Conservation (phyloP, 1,140 invertebrate species). For the Bombus confusus region DNA sequence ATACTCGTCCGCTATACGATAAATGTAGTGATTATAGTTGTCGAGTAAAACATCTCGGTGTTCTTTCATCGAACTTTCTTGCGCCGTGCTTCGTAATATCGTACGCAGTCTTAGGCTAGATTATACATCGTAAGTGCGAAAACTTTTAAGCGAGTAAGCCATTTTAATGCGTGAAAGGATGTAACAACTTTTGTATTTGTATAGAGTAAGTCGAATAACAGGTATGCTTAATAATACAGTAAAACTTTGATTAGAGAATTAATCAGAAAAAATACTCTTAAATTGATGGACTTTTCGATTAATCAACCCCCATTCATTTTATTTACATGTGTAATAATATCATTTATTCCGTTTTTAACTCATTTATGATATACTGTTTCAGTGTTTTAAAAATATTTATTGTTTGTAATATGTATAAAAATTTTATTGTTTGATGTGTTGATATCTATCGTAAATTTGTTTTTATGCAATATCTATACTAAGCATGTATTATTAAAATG, state of each 20-base stretch:
- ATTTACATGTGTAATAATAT: neutral
- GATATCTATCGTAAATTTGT: neutral
- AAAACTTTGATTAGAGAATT: conserved; percentile 54
- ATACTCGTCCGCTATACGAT: conserved; percentile 47
- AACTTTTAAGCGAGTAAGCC: conserved; percentile 71
- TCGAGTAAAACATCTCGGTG: conserved; percentile 64
- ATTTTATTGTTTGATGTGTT: neutral
- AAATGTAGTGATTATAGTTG: conserved; percentile 62
- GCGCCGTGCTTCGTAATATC: conserved; percentile 71
- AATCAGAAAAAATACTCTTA: conserved; percentile 41
- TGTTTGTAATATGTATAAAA: neutral
- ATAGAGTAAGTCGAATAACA: conserved; percentile 73
- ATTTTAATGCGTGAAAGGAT: conserved; percentile 78
- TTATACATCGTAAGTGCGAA: conserved; percentile 66
- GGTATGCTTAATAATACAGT: conserved; percentile 61
- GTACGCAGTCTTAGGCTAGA: conserved; percentile 71
- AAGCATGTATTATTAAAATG: neutral
- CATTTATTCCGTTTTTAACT: neutral
- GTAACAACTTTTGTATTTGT: conserved; percentile 81
- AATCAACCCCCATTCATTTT: conserved; percentile 14
- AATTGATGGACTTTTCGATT: conserved; percentile 50
- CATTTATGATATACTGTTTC: neutral
- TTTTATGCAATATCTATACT: neutral
- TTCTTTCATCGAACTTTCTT: conserved; percentile 71
- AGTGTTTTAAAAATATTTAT: neutral